Percentiles rank a stretch among this genome's conserved stretches.
Conservation (phyloP, 2,888 invertebrate genomes). For the Watsonalla binaria region DNA sequence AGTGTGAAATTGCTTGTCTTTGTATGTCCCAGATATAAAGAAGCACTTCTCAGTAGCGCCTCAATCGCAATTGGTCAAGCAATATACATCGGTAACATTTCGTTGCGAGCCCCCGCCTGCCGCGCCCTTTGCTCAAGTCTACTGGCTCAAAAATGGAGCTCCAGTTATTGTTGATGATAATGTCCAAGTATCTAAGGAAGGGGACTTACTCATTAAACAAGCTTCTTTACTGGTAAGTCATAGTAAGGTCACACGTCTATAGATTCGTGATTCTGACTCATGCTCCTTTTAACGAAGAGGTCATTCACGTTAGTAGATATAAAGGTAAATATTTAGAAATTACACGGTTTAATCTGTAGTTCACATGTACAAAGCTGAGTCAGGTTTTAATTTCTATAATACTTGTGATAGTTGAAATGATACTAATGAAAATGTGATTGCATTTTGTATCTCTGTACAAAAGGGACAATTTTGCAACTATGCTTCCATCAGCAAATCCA, state of each 20-base stretch:
- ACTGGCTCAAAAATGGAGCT: constrained; percentile 90
- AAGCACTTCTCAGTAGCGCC: constrained; percentile 95
- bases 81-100: constrained; percentile 90
- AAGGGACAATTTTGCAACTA: neutral
- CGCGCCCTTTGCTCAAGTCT: constrained; percentile 90
- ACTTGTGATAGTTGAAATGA: too few relatives aligned
- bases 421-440: too few relatives aligned
- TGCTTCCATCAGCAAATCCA: neutral
- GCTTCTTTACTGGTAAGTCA: constrained; percentile 82
- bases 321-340: too few relatives aligned
- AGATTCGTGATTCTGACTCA: too few relatives aligned
- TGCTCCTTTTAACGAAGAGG: too few relatives aligned
- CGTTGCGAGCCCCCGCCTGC: constrained; percentile 94
- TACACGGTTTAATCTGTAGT: too few relatives aligned
- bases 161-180: constrained; percentile 81
- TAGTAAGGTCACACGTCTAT: neutral
- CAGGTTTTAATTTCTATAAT: too few relatives aligned
- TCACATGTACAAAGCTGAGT: too few relatives aligned
- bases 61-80: constrained; percentile 88
- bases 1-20: neutral
- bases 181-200: constrained; percentile 88
- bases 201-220: constrained; percentile 90
- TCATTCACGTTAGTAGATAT: too few relatives aligned
- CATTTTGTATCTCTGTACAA: neutral
- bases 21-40: constrained; percentile 83